These are phyloP conservation scores for Falco concolor DNA, from an alignment of 2,797 vertebrate genomes.

Conservation along the genomic window DNA sequence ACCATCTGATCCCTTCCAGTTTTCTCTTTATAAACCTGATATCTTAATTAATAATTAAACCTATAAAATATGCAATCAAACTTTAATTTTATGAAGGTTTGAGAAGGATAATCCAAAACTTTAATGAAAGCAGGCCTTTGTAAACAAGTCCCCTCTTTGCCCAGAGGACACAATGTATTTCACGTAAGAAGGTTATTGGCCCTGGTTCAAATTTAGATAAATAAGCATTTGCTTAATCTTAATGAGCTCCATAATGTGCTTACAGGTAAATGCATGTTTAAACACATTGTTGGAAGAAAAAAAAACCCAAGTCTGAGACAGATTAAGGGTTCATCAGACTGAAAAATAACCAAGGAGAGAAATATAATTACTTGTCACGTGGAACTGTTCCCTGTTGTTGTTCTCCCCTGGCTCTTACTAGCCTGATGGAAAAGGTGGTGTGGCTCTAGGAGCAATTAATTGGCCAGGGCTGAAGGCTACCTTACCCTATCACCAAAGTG, in stretches of 20 bases:
- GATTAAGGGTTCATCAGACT: not conserved
- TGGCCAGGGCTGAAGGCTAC: not conserved
- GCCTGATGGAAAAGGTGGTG: not conserved
- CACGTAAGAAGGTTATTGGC: not conserved
- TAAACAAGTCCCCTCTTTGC: not conserved
- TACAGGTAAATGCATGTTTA: not conserved
- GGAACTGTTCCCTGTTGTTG: not conserved
- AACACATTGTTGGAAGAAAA: not conserved
- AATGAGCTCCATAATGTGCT: not conserved
- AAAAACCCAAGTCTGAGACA: not conserved
- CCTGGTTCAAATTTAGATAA: not conserved
- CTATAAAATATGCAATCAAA: not conserved
- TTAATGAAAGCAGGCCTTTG: not conserved
- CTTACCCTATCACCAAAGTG: not conserved
- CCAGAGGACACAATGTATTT: not conserved
- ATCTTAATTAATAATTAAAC: not conserved
- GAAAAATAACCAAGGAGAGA: not conserved
- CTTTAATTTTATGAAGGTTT: not conserved
- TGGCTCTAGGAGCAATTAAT: not conserved
- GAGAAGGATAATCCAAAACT: not conserved
- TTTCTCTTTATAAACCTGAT: not conserved
- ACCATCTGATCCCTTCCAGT: not conserved
- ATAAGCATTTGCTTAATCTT: not conserved
- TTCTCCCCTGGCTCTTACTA: not conserved
- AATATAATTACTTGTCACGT: not conserved